These are phyloP conservation scores for Chymomyza caudatula DNA, from an alignment of 2,888 invertebrate species.

Conservation along the genomic window DNA sequence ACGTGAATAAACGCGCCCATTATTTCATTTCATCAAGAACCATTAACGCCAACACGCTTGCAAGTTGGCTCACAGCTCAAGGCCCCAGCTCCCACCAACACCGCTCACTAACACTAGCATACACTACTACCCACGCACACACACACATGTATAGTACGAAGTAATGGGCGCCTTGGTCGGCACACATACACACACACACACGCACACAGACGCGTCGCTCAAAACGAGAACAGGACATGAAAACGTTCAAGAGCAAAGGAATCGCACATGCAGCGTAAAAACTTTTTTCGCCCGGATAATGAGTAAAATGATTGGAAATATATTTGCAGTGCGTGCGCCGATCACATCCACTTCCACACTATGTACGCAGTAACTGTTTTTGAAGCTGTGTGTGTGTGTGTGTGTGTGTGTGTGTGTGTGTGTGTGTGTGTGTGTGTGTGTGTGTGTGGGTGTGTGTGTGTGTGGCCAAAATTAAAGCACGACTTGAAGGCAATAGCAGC, in stretches of 20 bases:
- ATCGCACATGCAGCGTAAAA: constrained; percentile 24
- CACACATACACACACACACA: not conserved
- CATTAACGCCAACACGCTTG: constrained; percentile 74
- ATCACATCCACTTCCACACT: constrained; percentile 26
- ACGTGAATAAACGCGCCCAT: constrained; percentile 75
- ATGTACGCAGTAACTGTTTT: not conserved
- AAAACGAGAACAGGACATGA: not conserved
- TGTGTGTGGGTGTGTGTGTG: not conserved
- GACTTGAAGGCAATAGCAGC: not conserved
- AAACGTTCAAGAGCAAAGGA: not conserved
- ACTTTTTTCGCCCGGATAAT: constrained; percentile 53
- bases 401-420: constrained; percentile 4
- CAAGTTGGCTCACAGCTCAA: constrained; percentile 27
- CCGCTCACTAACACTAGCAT: not conserved
- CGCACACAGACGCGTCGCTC: constrained; percentile 3
- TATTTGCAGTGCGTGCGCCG: constrained; percentile 60
- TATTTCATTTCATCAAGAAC: constrained; percentile 75
- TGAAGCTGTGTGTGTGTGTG: constrained; percentile 3
- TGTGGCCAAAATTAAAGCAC: not conserved
- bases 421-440: constrained; percentile 8
- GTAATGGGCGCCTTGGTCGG: not conserved
- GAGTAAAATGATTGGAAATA: constrained; percentile 73
- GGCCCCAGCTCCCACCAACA: not conserved
- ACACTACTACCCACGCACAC: not conserved
- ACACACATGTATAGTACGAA: not conserved